phyloP scores from a whole-genome alignment of 2,113 vertebrate genomes.

The Martes martes region DNA sequence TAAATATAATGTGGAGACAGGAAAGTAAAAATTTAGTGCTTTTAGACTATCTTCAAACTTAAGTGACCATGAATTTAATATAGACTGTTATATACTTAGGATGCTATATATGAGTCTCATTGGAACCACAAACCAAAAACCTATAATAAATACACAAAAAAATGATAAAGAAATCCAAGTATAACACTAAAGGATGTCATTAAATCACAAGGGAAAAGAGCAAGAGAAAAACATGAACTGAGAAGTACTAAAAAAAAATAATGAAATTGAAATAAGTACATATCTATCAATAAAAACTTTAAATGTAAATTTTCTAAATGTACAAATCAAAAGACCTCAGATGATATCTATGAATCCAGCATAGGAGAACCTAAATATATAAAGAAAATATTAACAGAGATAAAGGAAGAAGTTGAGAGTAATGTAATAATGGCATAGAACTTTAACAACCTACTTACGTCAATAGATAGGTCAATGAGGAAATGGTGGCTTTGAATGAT shows the following conservation, averaged over 20 bases:
- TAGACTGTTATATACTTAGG: not conserved
- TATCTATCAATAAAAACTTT: not conserved
- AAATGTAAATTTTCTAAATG: not conserved
- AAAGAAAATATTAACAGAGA: not conserved
- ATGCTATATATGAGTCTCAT: not conserved
- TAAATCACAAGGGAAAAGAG: not conserved
- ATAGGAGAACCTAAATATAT: not conserved
- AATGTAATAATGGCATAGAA: not conserved
- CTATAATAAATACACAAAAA: not conserved
- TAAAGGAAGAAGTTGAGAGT: not conserved
- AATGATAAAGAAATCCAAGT: not conserved
- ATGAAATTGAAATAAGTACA: not conserved
- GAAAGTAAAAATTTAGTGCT: not conserved
- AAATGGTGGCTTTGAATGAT: not conserved
- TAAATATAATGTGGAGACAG: not conserved
- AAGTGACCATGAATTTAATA: not conserved
- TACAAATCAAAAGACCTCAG: not conserved
- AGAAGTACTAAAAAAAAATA: not conserved
- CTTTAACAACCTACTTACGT: not conserved
- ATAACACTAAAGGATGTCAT: not conserved
- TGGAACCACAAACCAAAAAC: not conserved
- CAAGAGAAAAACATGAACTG: not conserved
- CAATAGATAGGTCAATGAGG: not conserved
- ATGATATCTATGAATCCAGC: not conserved
- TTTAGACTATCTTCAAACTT: not conserved